phyloP scores from a whole-genome alignment of 2,113 vertebrate genomes.

The Oceanites oceanicus region DNA sequence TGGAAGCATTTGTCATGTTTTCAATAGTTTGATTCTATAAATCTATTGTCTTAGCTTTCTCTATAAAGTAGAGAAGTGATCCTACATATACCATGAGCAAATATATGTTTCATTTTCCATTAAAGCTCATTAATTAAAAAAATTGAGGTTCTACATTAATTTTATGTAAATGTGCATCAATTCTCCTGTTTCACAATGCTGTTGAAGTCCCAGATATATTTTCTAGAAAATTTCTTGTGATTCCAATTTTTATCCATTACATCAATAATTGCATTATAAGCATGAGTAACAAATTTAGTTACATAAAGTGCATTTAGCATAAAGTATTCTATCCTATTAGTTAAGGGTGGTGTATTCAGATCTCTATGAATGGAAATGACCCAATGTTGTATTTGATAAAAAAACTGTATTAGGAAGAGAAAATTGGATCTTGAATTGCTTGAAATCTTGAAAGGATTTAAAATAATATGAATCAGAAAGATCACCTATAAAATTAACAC shows the following conservation, averaged over 20 bases:
- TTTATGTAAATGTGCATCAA: neutral
- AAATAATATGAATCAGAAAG: constrained; percentile 4
- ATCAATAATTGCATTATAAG: constrained; percentile 18
- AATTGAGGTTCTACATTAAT: neutral
- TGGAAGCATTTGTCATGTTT: neutral
- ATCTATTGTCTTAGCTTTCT: neutral
- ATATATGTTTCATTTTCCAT: neutral
- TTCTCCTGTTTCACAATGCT: neutral
- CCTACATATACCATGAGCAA: neutral
- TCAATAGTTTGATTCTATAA: neutral
- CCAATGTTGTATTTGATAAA: neutral
- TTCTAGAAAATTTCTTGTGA: neutral
- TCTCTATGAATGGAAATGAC: constrained; percentile 19
- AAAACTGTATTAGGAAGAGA: neutral
- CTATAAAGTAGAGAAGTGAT: neutral
- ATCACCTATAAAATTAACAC: constrained; percentile 24
- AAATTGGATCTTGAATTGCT: constrained; percentile 18
- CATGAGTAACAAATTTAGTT: constrained; percentile 10
- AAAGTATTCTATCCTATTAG: neutral
- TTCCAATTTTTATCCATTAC: neutral
- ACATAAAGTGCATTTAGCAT: neutral
- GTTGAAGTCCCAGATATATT: neutral
- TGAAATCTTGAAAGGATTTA: constrained; percentile 37
- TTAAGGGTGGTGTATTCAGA: constrained; percentile 1
- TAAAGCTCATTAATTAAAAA: neutral